Evolutionary conservation across 2,888 invertebrate species (phyloP).

Genomic region (Argyresthia goedartella): DNA sequence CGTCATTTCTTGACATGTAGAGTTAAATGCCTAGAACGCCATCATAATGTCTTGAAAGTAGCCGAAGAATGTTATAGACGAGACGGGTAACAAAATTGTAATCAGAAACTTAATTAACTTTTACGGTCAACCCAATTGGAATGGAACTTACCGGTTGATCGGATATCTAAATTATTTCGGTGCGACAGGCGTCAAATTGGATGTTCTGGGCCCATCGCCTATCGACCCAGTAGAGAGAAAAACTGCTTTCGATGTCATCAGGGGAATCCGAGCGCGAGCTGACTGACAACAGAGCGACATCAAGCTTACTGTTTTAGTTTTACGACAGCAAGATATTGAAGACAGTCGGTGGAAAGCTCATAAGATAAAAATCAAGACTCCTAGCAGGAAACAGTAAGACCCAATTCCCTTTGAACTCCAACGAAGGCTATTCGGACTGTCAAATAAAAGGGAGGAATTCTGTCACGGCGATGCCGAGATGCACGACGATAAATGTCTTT

Average conservation of each 20-base stretch:
- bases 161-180: neutral
- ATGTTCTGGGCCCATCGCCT: neutral
- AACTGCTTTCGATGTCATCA: too few relatives aligned
- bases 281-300: too few relatives aligned
- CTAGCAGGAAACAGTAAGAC: too few relatives aligned
- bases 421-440: neutral
- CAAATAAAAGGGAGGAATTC: slow-evolving; percentile 40
- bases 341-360: too few relatives aligned
- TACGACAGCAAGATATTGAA: too few relatives aligned
- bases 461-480: slow-evolving; percentile 32
- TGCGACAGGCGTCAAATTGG: slow-evolving; percentile 2
- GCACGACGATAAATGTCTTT: slow-evolving; percentile 32
- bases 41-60: too few relatives aligned
- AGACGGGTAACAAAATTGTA: neutral
- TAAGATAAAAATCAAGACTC: too few relatives aligned
- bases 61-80: neutral
- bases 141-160: neutral
- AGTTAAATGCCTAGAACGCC: too few relatives aligned
- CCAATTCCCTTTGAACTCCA: too few relatives aligned
- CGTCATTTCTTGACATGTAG: too few relatives aligned
- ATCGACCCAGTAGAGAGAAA: neutral
- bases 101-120: slow-evolving; percentile 2
- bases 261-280: too few relatives aligned
- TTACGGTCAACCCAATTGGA: neutral
- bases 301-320: too few relatives aligned